Evolutionary conservation across 2,113 vertebrate species (phyloP), one percentile per base, ranked within the genome.

Genomic region (Tautogolabrus adspersus): DNA sequence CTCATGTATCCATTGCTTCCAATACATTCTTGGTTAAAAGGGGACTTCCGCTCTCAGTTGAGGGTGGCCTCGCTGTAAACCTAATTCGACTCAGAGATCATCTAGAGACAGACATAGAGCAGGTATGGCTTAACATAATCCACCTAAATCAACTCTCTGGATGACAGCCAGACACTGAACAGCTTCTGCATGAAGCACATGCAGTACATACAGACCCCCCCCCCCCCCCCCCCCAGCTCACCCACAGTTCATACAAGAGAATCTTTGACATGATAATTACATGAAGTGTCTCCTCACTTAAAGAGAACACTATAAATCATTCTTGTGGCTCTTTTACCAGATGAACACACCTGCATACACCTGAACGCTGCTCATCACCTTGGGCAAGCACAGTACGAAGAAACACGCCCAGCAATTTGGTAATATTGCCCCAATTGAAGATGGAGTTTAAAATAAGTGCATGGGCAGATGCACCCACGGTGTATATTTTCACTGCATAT

Each of bases 91-190:
- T 84, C 52, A 54, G 40, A 71, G 59, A 87, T 88, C 77, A 84
- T 78, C 65, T 49, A 63, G 77, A 90, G 78, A 85, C 86, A 91
- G 85, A 84, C 83, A 56, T 61, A 59, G 72, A 88, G 78, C 81
- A 81, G 87, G 75, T 92, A 86, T 66, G 89, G 91, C 77, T 92
- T 92, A 91, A 73, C 79, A 84, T 92, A 89, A 93, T 91, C 88
- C 86, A 72, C 75, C 86, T 85, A 70, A 86, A 71, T 89, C 88
- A 89, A 66, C 78, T 72, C 68, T 75, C 77, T 88, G 87, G 89
- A 83, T 77, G 81, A 81, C 85, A 83, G 86, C 86, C 92, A 86
- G 82, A 80, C 78, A 51, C 56, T 66, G 59, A 77, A 58, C 54
- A 42, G 30, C 19, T 5, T 67, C 56, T 44, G 65, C 68, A 79